Evolutionary conservation across 1,140 invertebrate species (phyloP).

Genomic region (Protaetia brevitarsis): DNA sequence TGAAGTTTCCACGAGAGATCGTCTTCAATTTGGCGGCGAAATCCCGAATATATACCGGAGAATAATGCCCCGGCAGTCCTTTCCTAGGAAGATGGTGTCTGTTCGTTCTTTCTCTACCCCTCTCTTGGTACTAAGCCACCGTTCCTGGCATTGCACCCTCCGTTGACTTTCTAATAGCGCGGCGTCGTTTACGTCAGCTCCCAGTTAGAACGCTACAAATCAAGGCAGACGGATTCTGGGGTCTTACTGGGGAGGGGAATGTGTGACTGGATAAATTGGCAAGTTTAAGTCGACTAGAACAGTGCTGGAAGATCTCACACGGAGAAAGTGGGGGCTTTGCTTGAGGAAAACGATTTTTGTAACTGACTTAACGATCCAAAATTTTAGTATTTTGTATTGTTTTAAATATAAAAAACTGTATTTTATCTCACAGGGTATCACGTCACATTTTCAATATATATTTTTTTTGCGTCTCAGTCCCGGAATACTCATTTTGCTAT

Average conservation of each 20-base stretch:
- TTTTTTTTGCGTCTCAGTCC: no score
- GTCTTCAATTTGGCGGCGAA: constrained; percentile 48
- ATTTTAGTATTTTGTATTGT: no score
- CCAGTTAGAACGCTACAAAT: not conserved
- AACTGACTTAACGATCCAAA: no score
- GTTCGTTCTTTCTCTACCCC: not conserved
- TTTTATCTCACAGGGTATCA: no score
- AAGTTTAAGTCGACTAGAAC: no score
- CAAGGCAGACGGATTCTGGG: not conserved
- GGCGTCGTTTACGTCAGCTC: not conserved
- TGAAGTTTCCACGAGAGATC: constrained; percentile 45
- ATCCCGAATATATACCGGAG: constrained; percentile 45
- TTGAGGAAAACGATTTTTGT: no score
- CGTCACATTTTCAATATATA: no score
- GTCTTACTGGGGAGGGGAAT: not conserved
- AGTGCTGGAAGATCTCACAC: no score
- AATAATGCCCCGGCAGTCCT: constrained; percentile 36
- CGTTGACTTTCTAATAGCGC: constrained; percentile 6
- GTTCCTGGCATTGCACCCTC: not conserved
- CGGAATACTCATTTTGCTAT: no score
- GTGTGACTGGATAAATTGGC: not conserved
- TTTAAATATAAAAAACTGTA: no score
- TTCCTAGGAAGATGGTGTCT: not conserved
- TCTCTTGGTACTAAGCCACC: no score
- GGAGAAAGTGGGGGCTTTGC: no score